Conservation (phyloP, 1,140 invertebrate species). For the Penaeus vannamei region DNA sequence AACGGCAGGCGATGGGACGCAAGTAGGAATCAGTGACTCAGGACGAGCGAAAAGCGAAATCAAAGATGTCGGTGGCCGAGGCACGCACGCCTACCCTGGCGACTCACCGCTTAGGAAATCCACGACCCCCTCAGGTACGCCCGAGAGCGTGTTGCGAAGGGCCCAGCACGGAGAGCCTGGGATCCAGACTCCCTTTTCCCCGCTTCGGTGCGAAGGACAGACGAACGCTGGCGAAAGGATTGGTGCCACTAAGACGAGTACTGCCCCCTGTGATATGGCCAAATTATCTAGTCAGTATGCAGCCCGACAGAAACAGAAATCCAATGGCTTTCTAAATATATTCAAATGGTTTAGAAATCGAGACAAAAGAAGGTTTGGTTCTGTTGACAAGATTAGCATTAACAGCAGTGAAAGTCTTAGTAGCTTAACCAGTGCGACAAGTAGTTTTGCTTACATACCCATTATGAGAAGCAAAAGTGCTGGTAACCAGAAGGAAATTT, state of each 20-base stretch:
- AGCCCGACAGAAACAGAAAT: slow-evolving; percentile 34
- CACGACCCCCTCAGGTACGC: too few species aligned
- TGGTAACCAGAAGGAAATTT: slow-evolving; percentile 45
- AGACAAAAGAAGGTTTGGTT: slow-evolving; percentile 52
- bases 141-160: too few species aligned
- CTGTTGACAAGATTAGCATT: slow-evolving; percentile 50
- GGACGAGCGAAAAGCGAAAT: neutral
- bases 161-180: too few species aligned
- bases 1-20: neutral
- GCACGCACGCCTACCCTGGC: too few species aligned
- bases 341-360: slow-evolving; percentile 59
- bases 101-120: too few species aligned
- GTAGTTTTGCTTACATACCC: slow-evolving; percentile 49
- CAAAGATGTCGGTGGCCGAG: too few species aligned
- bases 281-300: neutral
- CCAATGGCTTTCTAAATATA: slow-evolving; percentile 46
- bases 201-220: too few species aligned
- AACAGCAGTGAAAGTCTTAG: slow-evolving; percentile 39
- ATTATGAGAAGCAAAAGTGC: slow-evolving; percentile 61
- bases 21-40: neutral
- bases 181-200: too few species aligned
- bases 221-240: too few species aligned
- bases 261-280: slow-evolving; percentile 25
- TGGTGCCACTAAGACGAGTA: neutral
- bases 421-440: slow-evolving; percentile 50